These are phyloP conservation scores for Peromyscus leucopus DNA, from an alignment of 2,113 vertebrate species.

Conservation along the genomic window DNA sequence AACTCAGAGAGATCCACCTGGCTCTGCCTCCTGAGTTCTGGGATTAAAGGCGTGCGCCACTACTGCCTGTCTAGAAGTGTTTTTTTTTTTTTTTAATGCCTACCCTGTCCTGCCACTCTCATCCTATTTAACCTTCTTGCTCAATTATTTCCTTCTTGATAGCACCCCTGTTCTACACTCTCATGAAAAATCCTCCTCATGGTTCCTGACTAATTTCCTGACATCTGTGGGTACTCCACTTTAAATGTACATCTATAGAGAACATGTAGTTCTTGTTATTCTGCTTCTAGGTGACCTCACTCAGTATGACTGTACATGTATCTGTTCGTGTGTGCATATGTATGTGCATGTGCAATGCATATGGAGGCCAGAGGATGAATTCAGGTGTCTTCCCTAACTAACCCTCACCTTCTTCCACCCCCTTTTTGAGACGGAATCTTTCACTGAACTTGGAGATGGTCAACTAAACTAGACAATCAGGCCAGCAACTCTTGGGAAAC, in stretches of 20 bases:
- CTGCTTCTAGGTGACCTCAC: background rate
- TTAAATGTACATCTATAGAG: background rate
- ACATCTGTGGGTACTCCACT: background rate
- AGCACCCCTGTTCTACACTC: background rate
- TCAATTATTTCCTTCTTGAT: background rate
- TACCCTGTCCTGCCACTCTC: background rate
- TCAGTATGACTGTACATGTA: background rate
- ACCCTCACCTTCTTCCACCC: fast-evolving
- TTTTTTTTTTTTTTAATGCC: background rate
- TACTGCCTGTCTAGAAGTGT: no score
- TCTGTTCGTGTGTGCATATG: background rate
- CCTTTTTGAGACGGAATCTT: background rate
- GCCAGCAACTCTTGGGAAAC: no score
- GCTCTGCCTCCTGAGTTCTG: no score
- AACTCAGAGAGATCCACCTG: no score
- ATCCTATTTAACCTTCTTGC: background rate
- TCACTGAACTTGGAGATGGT: background rate
- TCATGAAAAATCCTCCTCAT: background rate
- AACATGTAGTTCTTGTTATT: background rate
- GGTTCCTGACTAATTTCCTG: background rate
- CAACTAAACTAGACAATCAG: background rate
- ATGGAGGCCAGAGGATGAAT: background rate
- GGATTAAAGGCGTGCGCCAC: no score
- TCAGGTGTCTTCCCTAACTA: background rate
- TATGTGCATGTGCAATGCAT: background rate